phyloP scores from a whole-genome alignment of 2,888 invertebrate genomes.

The Agriopis leucophaearia region DNA sequence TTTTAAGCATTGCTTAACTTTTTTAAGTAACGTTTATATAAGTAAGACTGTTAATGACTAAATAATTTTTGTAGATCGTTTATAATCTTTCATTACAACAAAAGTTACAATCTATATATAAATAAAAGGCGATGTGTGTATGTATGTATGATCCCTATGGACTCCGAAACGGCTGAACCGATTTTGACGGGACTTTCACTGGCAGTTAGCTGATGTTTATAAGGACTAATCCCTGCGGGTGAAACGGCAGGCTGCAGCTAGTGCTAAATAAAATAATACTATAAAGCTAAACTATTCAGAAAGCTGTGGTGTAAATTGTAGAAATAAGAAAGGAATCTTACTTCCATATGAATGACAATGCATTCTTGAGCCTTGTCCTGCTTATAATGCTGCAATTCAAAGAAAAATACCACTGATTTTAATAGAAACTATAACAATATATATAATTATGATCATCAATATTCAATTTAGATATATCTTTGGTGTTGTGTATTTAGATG shows the following conservation, averaged over 20 bases:
- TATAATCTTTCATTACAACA: background rate
- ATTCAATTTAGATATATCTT: background rate
- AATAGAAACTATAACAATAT: constrained; percentile 27
- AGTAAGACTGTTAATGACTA: too few species aligned
- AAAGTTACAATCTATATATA: too few species aligned
- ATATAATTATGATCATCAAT: background rate
- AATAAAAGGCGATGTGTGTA: too few species aligned
- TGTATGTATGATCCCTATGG: too few species aligned
- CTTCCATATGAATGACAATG: constrained; percentile 77
- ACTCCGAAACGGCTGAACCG: too few species aligned
- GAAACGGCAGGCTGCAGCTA: too few species aligned
- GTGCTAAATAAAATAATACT: background rate
- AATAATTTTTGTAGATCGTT: background rate
- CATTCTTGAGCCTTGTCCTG: constrained; percentile 78
- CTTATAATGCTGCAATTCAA: constrained; percentile 76
- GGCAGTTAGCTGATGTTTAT: too few species aligned
- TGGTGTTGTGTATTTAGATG: background rate
- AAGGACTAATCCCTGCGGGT: too few species aligned
- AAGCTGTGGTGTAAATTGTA: constrained; percentile 6
- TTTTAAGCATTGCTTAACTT: too few species aligned
- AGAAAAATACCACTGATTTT: constrained; percentile 49
- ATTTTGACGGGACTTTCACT: too few species aligned
- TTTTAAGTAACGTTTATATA: too few species aligned
- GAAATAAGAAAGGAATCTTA: constrained; percentile 62
- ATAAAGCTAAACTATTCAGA: background rate